These are phyloP conservation scores for Diadema setosum DNA, from an alignment of 35 echinoderm and acorn worm species.

Conservation along the genomic window DNA sequence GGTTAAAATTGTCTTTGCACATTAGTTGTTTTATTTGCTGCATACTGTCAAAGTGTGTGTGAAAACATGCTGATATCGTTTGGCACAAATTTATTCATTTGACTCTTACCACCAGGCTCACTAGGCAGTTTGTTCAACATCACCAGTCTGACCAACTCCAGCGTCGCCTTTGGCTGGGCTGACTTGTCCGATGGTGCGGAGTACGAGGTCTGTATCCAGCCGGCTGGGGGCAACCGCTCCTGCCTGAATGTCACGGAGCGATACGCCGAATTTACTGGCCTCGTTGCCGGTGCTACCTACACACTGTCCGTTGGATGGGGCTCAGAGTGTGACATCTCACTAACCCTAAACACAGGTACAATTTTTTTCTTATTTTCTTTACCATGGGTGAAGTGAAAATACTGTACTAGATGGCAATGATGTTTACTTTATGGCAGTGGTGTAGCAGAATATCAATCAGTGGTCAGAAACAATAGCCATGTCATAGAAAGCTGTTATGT, in stretches of 20 bases:
- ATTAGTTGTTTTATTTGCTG: no score
- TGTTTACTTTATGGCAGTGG: no score
- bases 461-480: no score
- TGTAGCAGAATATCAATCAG: no score
- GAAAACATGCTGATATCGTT: no score
- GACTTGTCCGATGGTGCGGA: background rate
- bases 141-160: background rate
- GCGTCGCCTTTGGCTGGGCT: background rate
- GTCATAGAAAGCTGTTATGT: no score
- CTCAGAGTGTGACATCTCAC: background rate
- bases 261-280: background rate
- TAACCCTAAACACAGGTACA: background rate
- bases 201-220: background rate
- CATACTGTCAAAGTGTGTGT: no score
- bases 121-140: slow-evolving; percentile 8
- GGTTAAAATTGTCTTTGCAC: no score
- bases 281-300: background rate
- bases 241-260: background rate
- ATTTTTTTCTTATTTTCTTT: no score
- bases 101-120: background rate
- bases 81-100: no score
- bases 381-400: no score
- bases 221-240: background rate
- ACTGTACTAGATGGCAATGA: no score
- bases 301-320: background rate